Base-by-base conservation (phyloP, 2,797 vertebrate genomes). In the Hoplostethus mediterraneus region DNA sequence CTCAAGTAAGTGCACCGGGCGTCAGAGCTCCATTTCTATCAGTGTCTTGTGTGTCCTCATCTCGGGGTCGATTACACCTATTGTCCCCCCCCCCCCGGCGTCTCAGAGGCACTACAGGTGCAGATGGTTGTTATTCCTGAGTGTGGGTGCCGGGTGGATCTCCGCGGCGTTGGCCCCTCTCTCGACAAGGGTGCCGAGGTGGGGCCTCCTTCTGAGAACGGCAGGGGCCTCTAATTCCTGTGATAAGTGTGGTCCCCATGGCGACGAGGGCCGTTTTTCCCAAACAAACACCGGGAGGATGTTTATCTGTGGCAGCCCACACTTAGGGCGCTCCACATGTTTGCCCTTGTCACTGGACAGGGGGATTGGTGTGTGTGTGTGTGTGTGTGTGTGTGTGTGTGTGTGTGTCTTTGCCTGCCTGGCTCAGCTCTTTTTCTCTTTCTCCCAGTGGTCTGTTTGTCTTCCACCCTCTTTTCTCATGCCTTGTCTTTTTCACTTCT, bases 1-100 rank as follows among this genome's bases (percentile, higher is more conserved):
- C 94, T 99, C 87, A 99, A 99, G 98, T 99, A 96, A 98, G 98
- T 90, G 38, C 21, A 67, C 78, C 85, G 77, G 45, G 36, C 3
- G 48, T 48, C 17, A 0, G 63, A 79, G 61, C 69, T 63, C 17
- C 12, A 44, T 76, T 75, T 67, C 63, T 61, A 3, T 60, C 57
- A 36, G 77, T 64, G 70, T 63, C n/a, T 53, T 73, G 81, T 63
- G 73, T 82, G 79, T 78, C 70, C 77, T 81, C 28, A 45, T 54
- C 54, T 75, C 3, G 40, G 69, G 57, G 21, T 82, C 63, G 67
- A 85, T 87, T 84, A 77, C 74, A 87, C 48, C 63, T 89, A 72
- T 70, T 12, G 47, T 71, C 64, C 73, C 74, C 38, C 38, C 38
- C 38, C 44, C 44, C 48, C 77, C 66, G 0, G 74, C 30, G 54